Conservation (phyloP, 2,113 vertebrate genomes). For the Scortum barcoo region DNA sequence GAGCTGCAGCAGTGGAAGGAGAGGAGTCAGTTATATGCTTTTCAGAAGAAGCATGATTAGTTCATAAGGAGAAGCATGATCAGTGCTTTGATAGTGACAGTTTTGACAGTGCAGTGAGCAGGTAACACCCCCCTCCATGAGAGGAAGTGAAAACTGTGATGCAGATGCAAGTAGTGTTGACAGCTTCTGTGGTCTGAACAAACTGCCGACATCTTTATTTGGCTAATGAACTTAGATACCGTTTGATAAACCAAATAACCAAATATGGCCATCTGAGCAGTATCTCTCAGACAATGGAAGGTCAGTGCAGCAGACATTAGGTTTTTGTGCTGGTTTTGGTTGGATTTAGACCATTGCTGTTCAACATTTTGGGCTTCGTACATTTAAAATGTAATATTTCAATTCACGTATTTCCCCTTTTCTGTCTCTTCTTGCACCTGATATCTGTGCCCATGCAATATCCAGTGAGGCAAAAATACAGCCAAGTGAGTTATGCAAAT, state of each 20-base stretch:
- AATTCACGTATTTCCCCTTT: neutral
- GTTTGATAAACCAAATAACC: neutral
- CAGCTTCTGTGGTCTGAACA: neutral
- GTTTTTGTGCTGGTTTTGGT: neutral
- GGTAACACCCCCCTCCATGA: neutral
- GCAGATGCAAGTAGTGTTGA: neutral
- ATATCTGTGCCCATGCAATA: neutral
- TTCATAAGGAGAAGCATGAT: no score
- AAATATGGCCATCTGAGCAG: neutral
- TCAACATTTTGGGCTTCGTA: neutral
- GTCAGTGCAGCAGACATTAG: neutral
- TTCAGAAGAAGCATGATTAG: neutral
- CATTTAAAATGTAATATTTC: neutral
- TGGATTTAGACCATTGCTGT: neutral
- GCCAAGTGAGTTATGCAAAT: no score
- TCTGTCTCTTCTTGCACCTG: neutral
- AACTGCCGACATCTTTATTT: neutral
- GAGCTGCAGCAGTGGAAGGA: slow-evolving; percentile 71
- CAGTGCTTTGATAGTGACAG: neutral
- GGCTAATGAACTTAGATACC: neutral
- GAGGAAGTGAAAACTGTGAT: slow-evolving; percentile 31
- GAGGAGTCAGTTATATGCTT: neutral
- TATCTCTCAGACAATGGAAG: neutral
- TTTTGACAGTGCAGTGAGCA: neutral
- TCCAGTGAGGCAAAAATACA: no score